Conservation (phyloP, 2,797 vertebrate genomes). For the Spinus olivaceus region DNA sequence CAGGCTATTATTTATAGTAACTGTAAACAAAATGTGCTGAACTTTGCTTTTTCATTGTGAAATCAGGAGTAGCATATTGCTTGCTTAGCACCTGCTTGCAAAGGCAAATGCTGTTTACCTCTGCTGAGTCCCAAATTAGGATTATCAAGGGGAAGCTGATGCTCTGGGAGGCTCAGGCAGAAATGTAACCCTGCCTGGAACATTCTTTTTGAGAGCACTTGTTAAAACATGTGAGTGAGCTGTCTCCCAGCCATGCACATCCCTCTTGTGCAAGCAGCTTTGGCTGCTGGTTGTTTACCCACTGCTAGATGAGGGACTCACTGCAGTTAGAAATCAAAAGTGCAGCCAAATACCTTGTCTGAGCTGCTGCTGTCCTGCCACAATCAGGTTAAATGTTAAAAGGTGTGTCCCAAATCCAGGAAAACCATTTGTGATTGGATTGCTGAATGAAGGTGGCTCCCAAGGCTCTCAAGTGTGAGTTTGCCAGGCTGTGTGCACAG, state of each 20-base stretch:
- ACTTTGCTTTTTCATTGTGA: neutral
- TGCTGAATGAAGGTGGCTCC: neutral
- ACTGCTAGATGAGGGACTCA: neutral
- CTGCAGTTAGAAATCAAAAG: neutral
- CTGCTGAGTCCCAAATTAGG: neutral
- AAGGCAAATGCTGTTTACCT: neutral
- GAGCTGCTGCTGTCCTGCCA: neutral
- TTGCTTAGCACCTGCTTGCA: neutral
- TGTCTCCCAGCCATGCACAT: neutral
- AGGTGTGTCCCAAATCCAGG: neutral
- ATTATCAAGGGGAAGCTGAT: neutral
- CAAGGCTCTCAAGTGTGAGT: neutral
- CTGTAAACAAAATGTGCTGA: neutral
- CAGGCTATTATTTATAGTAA: neutral
- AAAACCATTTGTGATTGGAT: neutral
- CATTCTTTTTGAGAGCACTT: neutral
- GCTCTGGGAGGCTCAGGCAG: neutral
- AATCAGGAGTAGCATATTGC: neutral
- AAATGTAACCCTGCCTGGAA: neutral
- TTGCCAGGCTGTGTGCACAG: neutral
- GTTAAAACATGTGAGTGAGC: neutral
- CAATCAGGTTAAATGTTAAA: neutral
- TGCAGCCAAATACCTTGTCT: neutral
- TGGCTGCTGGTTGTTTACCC: neutral
- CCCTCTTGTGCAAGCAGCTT: neutral